phyloP scores from a whole-genome alignment of 23 tunicate genomes.

The Halocynthia roretzi region DNA sequence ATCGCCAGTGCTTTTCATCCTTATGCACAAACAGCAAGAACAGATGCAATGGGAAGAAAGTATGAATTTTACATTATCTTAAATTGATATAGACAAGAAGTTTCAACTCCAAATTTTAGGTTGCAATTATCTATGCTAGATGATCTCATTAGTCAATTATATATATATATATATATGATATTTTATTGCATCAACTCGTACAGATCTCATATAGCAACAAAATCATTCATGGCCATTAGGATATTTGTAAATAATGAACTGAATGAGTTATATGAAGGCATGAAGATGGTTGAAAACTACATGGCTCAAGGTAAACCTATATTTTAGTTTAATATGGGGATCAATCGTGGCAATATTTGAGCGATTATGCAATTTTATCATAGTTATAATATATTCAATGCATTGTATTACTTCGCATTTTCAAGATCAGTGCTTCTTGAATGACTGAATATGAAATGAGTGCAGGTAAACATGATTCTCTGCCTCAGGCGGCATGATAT shows the following conservation, averaged over 20 bases:
- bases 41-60: conserved; percentile 61
- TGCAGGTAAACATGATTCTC: too few species aligned
- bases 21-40: conserved; percentile 16
- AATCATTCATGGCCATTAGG: conserved; percentile 80
- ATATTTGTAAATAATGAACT: conserved; percentile 88
- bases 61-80: not conserved
- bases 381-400: too few species aligned
- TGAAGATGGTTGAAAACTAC: conserved; percentile 44
- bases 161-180: not conserved
- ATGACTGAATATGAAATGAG: too few species aligned
- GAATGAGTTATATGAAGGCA: conserved; percentile 53
- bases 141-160: too few species aligned
- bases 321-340: too few species aligned
- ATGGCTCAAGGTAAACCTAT: conserved; percentile 8
- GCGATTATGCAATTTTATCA: too few species aligned
- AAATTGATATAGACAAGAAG: not conserved
- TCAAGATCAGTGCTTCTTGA: too few species aligned
- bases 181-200: not conserved
- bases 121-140: not conserved
- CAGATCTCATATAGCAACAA: conserved; percentile 82
- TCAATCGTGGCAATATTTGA: too few species aligned
- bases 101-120: not conserved
- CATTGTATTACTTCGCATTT: too few species aligned
- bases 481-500: too few species aligned
- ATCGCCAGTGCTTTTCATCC: conserved; percentile 40